Evolutionary conservation across 1,140 invertebrate genomes (phyloP).

Genomic region (Brachionus koreanus): DNA sequence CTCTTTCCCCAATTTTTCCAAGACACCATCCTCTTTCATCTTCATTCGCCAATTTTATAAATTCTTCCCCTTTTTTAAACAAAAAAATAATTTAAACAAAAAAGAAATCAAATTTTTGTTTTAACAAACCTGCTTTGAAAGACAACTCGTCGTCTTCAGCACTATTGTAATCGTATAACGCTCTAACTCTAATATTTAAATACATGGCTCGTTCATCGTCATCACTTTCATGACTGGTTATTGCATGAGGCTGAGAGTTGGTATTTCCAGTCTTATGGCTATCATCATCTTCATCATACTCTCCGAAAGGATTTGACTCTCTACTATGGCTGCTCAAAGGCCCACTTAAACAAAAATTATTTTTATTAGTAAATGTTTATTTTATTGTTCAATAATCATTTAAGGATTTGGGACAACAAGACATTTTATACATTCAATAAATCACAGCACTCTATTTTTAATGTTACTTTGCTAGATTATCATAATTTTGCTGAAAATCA

Average conservation of each 20-base stretch:
- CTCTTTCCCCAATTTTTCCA: slow-evolving; percentile 83
- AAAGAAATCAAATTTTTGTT: too few relatives aligned
- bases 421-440: background rate
- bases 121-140: slow-evolving; percentile 82
- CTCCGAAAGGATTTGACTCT: slow-evolving; percentile 12
- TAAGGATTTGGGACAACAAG: too few relatives aligned
- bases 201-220: background rate
- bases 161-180: slow-evolving; percentile 91
- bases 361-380: background rate
- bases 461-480: background rate
- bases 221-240: slow-evolving; percentile 8
- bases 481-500: background rate
- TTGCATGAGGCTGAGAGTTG: background rate
- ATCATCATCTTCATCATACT: slow-evolving; percentile 30
- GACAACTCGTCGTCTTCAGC: slow-evolving; percentile 92
- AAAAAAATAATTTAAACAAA: slow-evolving; percentile 40
- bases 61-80: slow-evolving; percentile 76
- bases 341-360: background rate
- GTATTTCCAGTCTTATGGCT: background rate
- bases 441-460: background rate
- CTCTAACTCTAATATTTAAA: slow-evolving; percentile 65
- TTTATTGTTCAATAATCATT: background rate
- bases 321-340: background rate
- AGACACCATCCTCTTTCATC: slow-evolving; percentile 99
- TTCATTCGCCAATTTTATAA: slow-evolving; percentile 93